Evolutionary conservation across 2,888 invertebrate species (phyloP), one percentile per base, ranked within the genome.

Genomic region (Brachynemurus nebulosus): DNA sequence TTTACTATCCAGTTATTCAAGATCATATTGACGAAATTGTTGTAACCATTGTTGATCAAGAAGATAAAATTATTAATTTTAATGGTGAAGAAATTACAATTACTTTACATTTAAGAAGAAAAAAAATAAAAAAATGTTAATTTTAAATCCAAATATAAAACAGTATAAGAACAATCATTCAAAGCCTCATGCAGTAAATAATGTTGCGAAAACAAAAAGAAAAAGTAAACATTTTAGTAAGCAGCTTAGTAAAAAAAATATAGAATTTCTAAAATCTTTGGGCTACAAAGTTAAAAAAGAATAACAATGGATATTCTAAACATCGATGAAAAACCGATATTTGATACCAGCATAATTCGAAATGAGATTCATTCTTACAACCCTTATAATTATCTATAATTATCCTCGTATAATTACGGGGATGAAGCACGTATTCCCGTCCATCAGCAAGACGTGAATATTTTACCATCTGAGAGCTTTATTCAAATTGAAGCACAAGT

Each of bases 1-100:
- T 44, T 16, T 44, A 44, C 21, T 27, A 37, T 23, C 44, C 44
- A 9, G 36, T 44, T 11, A 44, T 37, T 12, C 36, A 36, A n/a
- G 18, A 25, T 16, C 9, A 16, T 9, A 44, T 44, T 25, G 12
- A 36, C 38, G 27, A 44, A 11, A 44, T 44, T 19, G 14, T 17
- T n/a, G 8, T 14, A 17, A 36, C 36, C 14, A 38, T 39, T 20
- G 21, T 21, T 14, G 44, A 44, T 44, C 44, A 44, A 20, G 21
- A 44, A 17, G 44, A 23, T 23, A 17, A 38, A 12, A 11, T 42
- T 17, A 20, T 40, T 20, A 25, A 42, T 42, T 42, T 42, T 34
- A 42, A 23, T n/a, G 16, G 21, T 12, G 40, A 40, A 17, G 23
- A 16, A 23, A 21, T 40, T 12, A 40, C 40, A 11, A 40, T 40